Evolutionary conservation across 2,888 invertebrate species (phyloP).

Genomic region (Gortyna flavago): DNA sequence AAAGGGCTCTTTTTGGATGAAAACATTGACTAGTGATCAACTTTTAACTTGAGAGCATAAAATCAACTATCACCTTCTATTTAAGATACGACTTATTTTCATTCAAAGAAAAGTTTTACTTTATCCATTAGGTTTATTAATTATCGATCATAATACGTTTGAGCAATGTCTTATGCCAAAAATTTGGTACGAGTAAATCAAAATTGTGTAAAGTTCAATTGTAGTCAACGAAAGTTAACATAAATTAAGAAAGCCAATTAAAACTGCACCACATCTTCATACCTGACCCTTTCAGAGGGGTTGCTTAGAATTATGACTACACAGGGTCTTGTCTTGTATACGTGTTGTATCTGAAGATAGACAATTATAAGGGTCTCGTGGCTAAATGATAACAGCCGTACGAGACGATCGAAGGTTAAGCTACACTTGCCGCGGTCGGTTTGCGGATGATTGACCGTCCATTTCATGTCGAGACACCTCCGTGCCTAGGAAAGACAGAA

Average conservation of each 20-base stretch:
- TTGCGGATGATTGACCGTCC: no score
- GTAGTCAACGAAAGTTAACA: constrained; percentile 22
- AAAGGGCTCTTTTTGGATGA: background rate
- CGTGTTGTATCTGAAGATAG: background rate
- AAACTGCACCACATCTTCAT: constrained; percentile 45
- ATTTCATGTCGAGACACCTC: no score
- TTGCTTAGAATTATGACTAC: constrained; percentile 31
- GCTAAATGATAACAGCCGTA: background rate
- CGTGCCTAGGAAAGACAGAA: no score
- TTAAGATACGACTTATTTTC: no score
- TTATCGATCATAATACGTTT: no score
- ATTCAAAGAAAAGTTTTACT: no score
- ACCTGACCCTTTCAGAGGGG: constrained; percentile 34
- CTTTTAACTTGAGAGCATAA: background rate
- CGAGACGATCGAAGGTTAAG: background rate
- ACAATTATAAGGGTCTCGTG: background rate
- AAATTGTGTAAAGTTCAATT: background rate
- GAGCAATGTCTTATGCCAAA: background rate
- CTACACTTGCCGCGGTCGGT: no score
- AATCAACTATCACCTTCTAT: background rate
- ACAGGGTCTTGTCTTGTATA: constrained; percentile 10
- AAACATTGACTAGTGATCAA: background rate
- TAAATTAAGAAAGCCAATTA: constrained; percentile 46
- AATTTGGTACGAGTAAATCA: background rate
- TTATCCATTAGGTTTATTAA: no score